Evolutionary conservation across 2,888 invertebrate species (phyloP), one percentile per base, ranked within the genome.

Genomic region (Amphipyra tragopoginis): DNA sequence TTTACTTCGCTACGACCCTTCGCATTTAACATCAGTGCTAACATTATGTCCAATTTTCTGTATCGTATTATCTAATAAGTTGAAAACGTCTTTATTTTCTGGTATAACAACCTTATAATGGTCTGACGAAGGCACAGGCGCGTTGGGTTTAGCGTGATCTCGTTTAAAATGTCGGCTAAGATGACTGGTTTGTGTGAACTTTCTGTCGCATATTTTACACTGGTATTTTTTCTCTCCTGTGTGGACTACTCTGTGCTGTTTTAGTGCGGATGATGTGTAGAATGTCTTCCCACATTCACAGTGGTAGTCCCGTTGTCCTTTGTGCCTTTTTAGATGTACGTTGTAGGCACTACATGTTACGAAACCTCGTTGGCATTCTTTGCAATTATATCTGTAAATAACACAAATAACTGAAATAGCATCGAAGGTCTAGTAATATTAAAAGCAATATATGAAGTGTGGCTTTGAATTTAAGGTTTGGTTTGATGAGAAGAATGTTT

Each of bases 261-360:
- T 94, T 0, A 94, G 65, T 0, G 92, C 91, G 0, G 94, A 94
- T 0, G 93, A 92, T 0, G 94, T 94, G 84, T 93, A 94, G 81
- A 94, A 94, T 0, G 90, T 90, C 59, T 94, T 94, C 5, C 94
- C 94, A 40, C 94, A 94, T 39, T 94, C 95, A 66, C 94, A 94
- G 38, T 79, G 86, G 69, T 94, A 91, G 82, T 94, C 94, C 0
- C 91, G 75, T 63, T 94, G 95, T 0, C 94, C 94, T 72, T 91
- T 91, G 70, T 94, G 94, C 0, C 94, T 79, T 58, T 94, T 94
- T 0, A 93, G 8, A 64, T 94, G 94, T 0, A 94, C 90, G 48
- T 90, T 93, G 78, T 87, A 94, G 0, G 94, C 86, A 59, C 94
- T 94, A 69, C 89, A 89, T 0, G 94, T 92, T 0, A 94, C 90